These are phyloP conservation scores for Ataeniobius toweri DNA, from an alignment of 2,797 vertebrate species.

Conservation along the genomic window DNA sequence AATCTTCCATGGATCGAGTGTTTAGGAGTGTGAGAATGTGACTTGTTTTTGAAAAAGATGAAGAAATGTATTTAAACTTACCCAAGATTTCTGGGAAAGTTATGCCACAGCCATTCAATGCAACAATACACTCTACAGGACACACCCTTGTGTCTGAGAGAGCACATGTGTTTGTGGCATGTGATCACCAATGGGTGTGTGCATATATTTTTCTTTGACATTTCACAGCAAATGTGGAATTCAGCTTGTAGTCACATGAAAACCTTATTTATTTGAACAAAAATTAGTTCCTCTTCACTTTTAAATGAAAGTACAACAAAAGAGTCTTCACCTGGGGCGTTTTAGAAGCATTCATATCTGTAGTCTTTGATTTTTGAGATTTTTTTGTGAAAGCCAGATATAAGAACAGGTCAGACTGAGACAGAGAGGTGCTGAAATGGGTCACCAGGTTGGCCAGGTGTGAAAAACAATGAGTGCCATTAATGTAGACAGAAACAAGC, in stretches of 20 bases:
- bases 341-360: conserved; percentile 8
- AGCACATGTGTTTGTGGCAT: conserved; percentile 37
- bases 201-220: conserved; percentile 29
- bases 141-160: conserved; percentile 66
- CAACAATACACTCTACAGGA: conserved; percentile 50
- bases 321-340: conserved; percentile 12
- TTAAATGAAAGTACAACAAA: conserved; percentile 15
- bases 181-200: conserved; percentile 55
- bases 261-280: not conserved
- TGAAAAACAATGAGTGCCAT: not conserved
- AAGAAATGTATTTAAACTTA: conserved; percentile 39
- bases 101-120: conserved; percentile 39
- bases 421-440: conserved; percentile 39
- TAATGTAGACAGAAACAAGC: not conserved
- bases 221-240: conserved; percentile 38
- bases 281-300: conserved; percentile 11
- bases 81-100: conserved; percentile 53
- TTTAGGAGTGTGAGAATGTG: conserved; percentile 22
- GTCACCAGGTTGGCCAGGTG: conserved; percentile 39
- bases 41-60: conserved; percentile 37
- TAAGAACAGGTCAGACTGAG: conserved; percentile 26
- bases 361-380: conserved; percentile 8
- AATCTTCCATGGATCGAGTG: conserved; percentile 26
- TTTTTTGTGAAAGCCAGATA: not conserved
- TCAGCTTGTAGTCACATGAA: conserved; percentile 20